Conservation (phyloP, 2,113 vertebrate genomes). For the Chrysochloris asiatica region DNA sequence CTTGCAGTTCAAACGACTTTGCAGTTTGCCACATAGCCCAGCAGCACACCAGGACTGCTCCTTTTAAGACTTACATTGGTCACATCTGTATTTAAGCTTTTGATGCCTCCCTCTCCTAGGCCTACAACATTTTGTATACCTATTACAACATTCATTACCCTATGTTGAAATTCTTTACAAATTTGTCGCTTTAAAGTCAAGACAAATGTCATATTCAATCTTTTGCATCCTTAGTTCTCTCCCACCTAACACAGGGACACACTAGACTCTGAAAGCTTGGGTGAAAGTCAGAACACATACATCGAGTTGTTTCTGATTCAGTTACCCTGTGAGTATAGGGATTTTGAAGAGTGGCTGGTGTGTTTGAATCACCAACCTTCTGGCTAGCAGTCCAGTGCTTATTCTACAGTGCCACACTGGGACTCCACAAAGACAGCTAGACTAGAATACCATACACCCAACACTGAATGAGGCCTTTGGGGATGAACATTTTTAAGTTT, state of each 20-base stretch:
- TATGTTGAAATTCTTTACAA: conserved; percentile 10
- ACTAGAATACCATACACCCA: neutral
- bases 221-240: neutral
- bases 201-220: neutral
- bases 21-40: too few relatives aligned
- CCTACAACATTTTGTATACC: neutral
- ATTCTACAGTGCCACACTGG: too few relatives aligned
- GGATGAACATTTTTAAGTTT: neutral
- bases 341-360: too few relatives aligned
- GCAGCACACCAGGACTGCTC: too few relatives aligned
- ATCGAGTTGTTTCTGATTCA: too few relatives aligned
- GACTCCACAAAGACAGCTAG: neutral
- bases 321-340: too few relatives aligned
- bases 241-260: neutral
- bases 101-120: neutral
- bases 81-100: neutral
- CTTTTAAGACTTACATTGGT: neutral
- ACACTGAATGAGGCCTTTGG: neutral
- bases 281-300: neutral
- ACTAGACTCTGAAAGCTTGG: neutral
- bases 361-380: too few relatives aligned
- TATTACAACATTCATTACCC: neutral
- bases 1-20: too few relatives aligned
- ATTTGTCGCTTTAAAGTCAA: conserved; percentile 39
- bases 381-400: too few relatives aligned